Evolutionary conservation across 2,888 invertebrate genomes (phyloP).

Genomic region (Ypsolopha scabrella): DNA sequence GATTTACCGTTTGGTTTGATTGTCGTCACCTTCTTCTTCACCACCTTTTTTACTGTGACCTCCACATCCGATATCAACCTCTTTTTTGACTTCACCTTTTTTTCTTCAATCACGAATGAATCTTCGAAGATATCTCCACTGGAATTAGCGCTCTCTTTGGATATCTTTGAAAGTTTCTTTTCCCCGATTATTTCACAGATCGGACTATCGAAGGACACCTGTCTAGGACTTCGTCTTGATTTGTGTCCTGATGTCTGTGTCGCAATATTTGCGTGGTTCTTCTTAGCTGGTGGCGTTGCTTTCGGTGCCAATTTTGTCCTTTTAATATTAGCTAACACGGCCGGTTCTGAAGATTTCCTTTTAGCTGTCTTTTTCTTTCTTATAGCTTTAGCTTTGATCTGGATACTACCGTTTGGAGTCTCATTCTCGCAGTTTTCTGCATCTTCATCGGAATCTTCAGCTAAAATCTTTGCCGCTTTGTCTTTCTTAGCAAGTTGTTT

Average conservation of each 20-base stretch:
- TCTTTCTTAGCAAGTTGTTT: constrained; percentile 11
- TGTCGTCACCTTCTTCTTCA: constrained; percentile 42
- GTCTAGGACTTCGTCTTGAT: constrained; percentile 30
- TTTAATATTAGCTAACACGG: constrained; percentile 36
- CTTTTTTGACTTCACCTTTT: constrained; percentile 41
- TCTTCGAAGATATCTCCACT: constrained; percentile 61
- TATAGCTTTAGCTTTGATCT: constrained; percentile 2
- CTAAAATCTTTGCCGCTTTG: neutral
- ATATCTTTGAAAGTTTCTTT: constrained; percentile 16
- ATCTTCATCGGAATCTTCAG: constrained; percentile 6
- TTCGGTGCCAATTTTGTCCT: constrained; percentile 39
- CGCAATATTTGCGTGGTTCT: constrained; percentile 44
- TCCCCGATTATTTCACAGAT: constrained; percentile 40
- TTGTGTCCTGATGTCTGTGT: constrained; percentile 52
- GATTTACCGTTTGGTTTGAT: constrained; percentile 35
- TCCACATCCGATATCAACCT: constrained; percentile 42
- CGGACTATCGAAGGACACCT: constrained; percentile 53
- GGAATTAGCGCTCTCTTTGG: constrained; percentile 25
- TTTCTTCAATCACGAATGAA: constrained; percentile 42
- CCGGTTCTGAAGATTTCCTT: constrained; percentile 43
- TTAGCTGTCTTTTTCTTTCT: constrained; percentile 16
- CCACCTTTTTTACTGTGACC: constrained; percentile 39
- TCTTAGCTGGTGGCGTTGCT: constrained; percentile 50
- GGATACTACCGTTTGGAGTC: constrained; percentile 21
- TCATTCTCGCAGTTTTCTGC: constrained; percentile 33